Evolutionary conservation across 1,140 invertebrate genomes (phyloP).

Genomic region (Neodiprion fabricii): DNA sequence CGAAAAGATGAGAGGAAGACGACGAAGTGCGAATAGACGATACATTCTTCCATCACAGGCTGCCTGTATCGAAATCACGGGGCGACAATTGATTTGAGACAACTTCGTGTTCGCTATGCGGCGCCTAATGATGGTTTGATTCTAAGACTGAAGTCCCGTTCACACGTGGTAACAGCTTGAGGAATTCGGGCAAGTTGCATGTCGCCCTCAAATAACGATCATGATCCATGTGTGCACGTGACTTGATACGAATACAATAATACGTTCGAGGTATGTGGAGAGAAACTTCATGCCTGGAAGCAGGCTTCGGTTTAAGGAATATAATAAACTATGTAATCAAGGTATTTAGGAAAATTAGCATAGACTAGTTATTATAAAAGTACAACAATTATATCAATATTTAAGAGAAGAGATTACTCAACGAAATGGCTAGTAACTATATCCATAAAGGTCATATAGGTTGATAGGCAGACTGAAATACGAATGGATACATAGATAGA

Average conservation of each 20-base stretch:
- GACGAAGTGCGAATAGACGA: no score
- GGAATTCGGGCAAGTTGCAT: not conserved
- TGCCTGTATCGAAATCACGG: no score
- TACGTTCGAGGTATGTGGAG: not conserved
- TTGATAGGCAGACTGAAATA: no score
- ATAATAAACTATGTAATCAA: not conserved
- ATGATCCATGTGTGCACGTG: not conserved
- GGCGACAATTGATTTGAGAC: no score
- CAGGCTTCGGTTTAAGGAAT: not conserved
- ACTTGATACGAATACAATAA: not conserved
- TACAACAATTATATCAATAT: not conserved
- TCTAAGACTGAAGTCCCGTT: constrained; percentile 1
- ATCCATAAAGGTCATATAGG: not conserved
- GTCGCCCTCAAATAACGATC: not conserved
- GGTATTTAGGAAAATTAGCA: no score
- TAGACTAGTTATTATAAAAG: not conserved
- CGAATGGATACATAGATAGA: not conserved
- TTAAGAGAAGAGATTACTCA: no score
- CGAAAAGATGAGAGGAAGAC: no score
- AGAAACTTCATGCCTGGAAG: not conserved
- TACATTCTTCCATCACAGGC: no score
- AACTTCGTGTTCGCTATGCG: constrained; percentile 9
- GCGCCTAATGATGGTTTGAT: not conserved
- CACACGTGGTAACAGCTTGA: not conserved
- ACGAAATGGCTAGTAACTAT: no score